Conservation (phyloP, 2,888 invertebrate genomes). For the Caenorhabditis sp. region DNA sequence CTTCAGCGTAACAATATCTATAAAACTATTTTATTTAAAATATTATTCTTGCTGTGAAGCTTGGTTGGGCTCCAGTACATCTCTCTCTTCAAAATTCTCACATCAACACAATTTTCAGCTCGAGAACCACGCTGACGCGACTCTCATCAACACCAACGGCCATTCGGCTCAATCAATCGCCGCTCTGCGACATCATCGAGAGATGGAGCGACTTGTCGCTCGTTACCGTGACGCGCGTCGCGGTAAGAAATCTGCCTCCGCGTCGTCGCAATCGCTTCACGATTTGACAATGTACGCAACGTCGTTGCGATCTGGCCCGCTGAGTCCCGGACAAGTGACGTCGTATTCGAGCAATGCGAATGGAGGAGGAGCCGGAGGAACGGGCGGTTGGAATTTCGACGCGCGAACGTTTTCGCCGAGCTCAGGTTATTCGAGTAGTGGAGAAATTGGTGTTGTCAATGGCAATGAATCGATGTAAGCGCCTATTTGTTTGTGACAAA, state of each 20-base stretch:
- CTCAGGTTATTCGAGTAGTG: constrained; percentile 42
- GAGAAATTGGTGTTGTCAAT: constrained; percentile 27
- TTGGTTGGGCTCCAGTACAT: too few species aligned
- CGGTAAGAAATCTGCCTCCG: constrained; percentile 33
- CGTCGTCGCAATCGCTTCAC: constrained; percentile 38
- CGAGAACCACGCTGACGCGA: constrained; percentile 60
- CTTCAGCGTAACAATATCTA: too few species aligned
- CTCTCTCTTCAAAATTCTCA: too few species aligned
- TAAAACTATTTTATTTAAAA: too few species aligned
- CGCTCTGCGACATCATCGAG: constrained; percentile 43
- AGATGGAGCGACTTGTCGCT: constrained; percentile 48
- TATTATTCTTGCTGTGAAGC: too few species aligned
- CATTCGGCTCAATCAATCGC: constrained; percentile 59
- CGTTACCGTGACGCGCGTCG: constrained; percentile 29
- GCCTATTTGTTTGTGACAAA: background rate
- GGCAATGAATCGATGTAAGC: constrained; percentile 23
- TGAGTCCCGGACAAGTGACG: constrained; percentile 36
- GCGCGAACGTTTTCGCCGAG: constrained; percentile 31
- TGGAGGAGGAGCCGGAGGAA: background rate
- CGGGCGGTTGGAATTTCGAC: background rate
- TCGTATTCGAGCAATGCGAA: constrained; percentile 30
- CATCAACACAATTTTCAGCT: constrained; percentile 46
- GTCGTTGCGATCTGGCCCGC: constrained; percentile 23
- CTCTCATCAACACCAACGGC: constrained; percentile 51
- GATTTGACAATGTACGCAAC: constrained; percentile 27